These are phyloP conservation scores for Aphelenchoides besseyi DNA, from an alignment of 1,140 invertebrate genomes.

Conservation along the genomic window DNA sequence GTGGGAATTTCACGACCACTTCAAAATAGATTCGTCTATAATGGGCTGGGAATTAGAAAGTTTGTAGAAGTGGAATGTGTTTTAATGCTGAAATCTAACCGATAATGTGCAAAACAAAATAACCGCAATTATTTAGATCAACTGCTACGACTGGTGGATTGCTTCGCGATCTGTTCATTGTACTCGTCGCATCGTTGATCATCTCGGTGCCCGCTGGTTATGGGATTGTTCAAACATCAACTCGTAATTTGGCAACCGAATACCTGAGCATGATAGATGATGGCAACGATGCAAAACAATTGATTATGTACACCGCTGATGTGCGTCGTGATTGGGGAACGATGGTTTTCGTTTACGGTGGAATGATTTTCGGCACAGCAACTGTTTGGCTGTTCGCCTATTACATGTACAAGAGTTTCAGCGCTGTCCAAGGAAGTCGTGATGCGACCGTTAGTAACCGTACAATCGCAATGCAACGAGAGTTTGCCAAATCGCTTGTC, in stretches of 20 bases:
- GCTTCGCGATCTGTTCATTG: not conserved
- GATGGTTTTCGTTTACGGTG: not conserved
- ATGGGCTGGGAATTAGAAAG: too few species aligned
- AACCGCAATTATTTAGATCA: not conserved
- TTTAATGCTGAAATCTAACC: too few species aligned
- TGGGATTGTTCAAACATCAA: not conserved
- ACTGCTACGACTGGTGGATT: not conserved
- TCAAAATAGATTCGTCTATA: too few species aligned
- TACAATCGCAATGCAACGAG: not conserved
- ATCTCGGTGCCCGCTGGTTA: not conserved
- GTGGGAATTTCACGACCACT: too few species aligned
- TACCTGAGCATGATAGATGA: not conserved
- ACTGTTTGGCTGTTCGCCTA: not conserved
- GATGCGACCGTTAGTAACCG: not conserved
- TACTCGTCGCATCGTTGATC: not conserved
- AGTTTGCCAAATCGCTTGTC: not conserved
- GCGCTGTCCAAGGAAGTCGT: not conserved
- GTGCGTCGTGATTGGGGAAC: not conserved
- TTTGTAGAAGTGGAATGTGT: too few species aligned
- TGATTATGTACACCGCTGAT: not conserved
- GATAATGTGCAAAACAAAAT: too few species aligned
- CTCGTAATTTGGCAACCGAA: not conserved
- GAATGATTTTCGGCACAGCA: not conserved
- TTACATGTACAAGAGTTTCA: not conserved
- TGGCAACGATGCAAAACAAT: not conserved